Conservation (phyloP, 2,113 vertebrate genomes). For the Hippocampus barbouri region DNA sequence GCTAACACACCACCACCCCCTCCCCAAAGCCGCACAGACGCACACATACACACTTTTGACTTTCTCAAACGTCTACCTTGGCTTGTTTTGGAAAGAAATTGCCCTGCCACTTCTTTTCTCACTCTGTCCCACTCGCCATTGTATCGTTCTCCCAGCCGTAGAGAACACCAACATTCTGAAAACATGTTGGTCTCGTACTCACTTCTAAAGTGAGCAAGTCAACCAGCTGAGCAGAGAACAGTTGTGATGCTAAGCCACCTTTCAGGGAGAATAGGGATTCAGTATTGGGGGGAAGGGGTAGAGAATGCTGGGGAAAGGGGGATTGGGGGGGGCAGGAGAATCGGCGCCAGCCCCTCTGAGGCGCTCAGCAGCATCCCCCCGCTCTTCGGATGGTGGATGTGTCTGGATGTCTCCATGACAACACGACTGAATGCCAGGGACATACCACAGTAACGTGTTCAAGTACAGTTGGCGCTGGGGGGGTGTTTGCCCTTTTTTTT, state of each 20-base stretch:
- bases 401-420: slow-evolving; percentile 82
- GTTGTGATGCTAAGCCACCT: slow-evolving; percentile 14
- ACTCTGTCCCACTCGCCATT: slow-evolving; percentile 14
- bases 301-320: slow-evolving; percentile 23
- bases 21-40: slow-evolving; percentile 6
- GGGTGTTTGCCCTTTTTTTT: slow-evolving; percentile 7
- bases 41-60: slow-evolving; percentile 22
- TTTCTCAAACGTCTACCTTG: slow-evolving; percentile 32
- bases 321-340: slow-evolving; percentile 23
- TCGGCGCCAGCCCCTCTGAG: slow-evolving; percentile 66
- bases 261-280: slow-evolving; percentile 50
- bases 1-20: slow-evolving; percentile 24
- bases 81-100: slow-evolving; percentile 22
- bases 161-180: slow-evolving; percentile 5
- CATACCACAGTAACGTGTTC: slow-evolving; percentile 61
- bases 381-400: slow-evolving; percentile 75
- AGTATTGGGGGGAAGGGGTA: slow-evolving; percentile 51
- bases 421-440: slow-evolving; percentile 67
- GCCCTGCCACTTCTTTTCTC: neutral
- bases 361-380: slow-evolving; percentile 70
- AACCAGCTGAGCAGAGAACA: slow-evolving; percentile 23
- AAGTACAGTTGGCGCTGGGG: slow-evolving; percentile 39
- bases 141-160: neutral
- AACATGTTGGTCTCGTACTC: slow-evolving; percentile 5
- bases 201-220: slow-evolving; percentile 17